These are phyloP conservation scores for Orbicella faveolata DNA, from an alignment of 64 coral and sea anemone genomes.

Conservation along the genomic window DNA sequence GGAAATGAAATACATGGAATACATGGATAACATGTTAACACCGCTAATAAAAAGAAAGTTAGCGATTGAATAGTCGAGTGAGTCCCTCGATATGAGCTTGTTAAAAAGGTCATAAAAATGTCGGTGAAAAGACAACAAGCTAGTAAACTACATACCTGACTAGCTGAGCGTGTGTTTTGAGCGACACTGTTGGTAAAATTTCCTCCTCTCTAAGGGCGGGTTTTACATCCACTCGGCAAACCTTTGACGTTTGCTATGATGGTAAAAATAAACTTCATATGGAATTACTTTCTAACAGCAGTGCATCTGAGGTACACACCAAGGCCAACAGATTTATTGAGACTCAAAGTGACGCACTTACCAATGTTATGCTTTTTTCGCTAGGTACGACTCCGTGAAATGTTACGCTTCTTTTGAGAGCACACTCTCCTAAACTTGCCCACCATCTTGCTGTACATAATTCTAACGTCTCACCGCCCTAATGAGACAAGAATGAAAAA, in stretches of 20 bases:
- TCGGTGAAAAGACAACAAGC: neutral
- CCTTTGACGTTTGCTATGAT: constrained; percentile 56
- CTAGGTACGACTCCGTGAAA: constrained; percentile 79
- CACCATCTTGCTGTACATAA: constrained; percentile 89
- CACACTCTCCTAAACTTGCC: constrained; percentile 85
- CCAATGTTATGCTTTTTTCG: constrained; percentile 68
- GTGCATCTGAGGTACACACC: neutral
- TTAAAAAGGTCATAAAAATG: neutral
- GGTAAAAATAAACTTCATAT: neutral
- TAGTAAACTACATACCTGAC: constrained; percentile 34
- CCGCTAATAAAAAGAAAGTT: too few relatives aligned
- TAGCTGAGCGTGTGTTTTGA: constrained; percentile 80
- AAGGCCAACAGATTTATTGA: neutral
- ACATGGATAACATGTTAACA: too few relatives aligned
- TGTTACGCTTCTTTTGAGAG: constrained; percentile 40
- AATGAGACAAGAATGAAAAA: neutral
- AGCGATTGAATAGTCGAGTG: too few relatives aligned
- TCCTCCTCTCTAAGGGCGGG: constrained; percentile 68
- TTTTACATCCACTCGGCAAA: constrained; percentile 73
- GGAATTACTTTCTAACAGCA: neutral
- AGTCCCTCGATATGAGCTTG: too few relatives aligned
- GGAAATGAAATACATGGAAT: too few relatives aligned
- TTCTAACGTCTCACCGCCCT: constrained; percentile 80
- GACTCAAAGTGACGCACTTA: neutral
- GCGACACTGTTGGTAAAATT: constrained; percentile 70